Conservation (phyloP, 2,797 vertebrate genomes). For the Oryzias dopingdopingensis region DNA sequence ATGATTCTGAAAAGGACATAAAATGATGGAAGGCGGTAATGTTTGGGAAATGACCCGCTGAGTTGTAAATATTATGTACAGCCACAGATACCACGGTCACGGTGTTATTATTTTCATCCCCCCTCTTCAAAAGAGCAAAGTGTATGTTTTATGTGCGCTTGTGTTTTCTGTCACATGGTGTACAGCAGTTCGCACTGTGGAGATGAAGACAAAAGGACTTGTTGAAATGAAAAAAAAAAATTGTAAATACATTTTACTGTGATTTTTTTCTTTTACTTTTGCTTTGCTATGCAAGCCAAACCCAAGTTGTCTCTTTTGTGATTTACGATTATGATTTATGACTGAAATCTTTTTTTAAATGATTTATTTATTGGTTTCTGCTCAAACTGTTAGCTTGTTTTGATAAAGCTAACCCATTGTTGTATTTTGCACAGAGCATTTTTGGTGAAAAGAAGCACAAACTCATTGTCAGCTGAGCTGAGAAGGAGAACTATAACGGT, state of each 20-base stretch:
- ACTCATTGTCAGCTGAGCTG: constrained; percentile 86
- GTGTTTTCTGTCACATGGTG: constrained; percentile 70
- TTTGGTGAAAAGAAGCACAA: constrained; percentile 99
- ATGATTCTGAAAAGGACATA: constrained; percentile 64
- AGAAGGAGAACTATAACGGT: constrained; percentile 77
- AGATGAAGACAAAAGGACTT: constrained; percentile 65
- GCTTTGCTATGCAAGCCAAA: constrained; percentile 98
- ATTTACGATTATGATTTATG: constrained; percentile 93
- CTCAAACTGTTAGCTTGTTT: constrained; percentile 73
- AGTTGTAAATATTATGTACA: constrained; percentile 98
- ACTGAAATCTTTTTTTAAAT: background rate
- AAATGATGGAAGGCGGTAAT: constrained; percentile 43
- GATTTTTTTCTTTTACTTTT: constrained; percentile 84
- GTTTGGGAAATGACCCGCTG: constrained; percentile 50
- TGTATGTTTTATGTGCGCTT: constrained; percentile 67
- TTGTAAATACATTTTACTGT: constrained; percentile 93
- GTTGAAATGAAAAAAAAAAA: constrained; percentile 83
- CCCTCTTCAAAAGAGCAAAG: constrained; percentile 79
- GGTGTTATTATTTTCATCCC: constrained; percentile 73
- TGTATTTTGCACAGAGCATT: constrained; percentile 95
- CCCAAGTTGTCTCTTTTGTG: constrained; percentile 88
- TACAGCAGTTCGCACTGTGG: constrained; percentile 62
- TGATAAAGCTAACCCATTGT: constrained; percentile 72
- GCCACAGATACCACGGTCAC: constrained; percentile 91
- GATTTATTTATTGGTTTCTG: constrained; percentile 73